Evolutionary conservation across 2,888 invertebrate genomes (phyloP).

Genomic region (Scaptomyza reducta): DNA sequence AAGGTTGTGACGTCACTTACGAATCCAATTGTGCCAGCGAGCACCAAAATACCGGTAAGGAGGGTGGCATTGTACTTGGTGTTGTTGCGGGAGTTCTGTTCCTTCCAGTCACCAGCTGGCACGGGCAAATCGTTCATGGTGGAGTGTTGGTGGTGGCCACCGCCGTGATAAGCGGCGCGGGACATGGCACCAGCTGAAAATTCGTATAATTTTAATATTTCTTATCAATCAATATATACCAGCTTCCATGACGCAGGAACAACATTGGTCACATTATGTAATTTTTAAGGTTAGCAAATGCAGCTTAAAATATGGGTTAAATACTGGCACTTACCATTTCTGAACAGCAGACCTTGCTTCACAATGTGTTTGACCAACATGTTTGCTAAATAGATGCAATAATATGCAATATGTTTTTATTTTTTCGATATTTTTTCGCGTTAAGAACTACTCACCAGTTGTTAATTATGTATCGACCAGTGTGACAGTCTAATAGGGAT

Average conservation of each 20-base stretch:
- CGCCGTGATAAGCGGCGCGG: constrained; percentile 81
- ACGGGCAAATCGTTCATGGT: constrained; percentile 91
- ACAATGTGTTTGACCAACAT: constrained; percentile 83
- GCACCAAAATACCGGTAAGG: constrained; percentile 86
- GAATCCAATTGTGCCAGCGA: constrained; percentile 82
- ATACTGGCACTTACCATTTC: constrained; percentile 73
- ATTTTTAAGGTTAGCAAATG: constrained; percentile 75
- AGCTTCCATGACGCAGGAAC: constrained; percentile 15
- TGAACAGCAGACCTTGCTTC: constrained; percentile 78
- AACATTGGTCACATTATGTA: constrained; percentile 76
- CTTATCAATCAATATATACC: constrained; percentile 1
- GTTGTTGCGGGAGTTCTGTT: constrained; percentile 87
- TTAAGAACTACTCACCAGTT: constrained; percentile 49
- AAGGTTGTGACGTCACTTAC: constrained; percentile 60
- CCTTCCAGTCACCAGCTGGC: constrained; percentile 92
- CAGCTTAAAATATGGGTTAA: neutral
- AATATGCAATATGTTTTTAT: constrained; percentile 24
- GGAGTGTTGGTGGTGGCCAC: constrained; percentile 67
- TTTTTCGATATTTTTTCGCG: constrained; percentile 29
- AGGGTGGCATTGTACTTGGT: constrained; percentile 89
- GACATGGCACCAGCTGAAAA: constrained; percentile 79
- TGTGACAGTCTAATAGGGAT: constrained; percentile 39
- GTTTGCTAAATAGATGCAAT: constrained; percentile 48
- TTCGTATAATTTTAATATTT: neutral
- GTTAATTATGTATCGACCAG: constrained; percentile 46